Percentiles rank a stretch among this genome's conserved stretches.
Evolutionary conservation across 2,113 vertebrate genomes (phyloP).

Genomic region (Prolemur simus): DNA sequence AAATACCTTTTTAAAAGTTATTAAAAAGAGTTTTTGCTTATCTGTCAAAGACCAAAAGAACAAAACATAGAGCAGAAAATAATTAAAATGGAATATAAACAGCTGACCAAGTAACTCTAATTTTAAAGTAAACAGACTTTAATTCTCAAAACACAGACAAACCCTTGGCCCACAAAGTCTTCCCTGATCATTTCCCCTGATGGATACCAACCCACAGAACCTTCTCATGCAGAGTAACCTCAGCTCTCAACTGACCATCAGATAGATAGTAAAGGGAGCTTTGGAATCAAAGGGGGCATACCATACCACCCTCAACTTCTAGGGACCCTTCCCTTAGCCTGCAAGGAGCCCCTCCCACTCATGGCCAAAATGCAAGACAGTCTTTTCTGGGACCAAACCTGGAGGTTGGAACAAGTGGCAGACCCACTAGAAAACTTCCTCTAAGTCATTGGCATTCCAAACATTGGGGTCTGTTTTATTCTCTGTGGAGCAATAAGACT

Average conservation of each 20-base stretch:
- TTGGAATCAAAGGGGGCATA: neutral
- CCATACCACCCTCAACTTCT: neutral
- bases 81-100: constrained; percentile 45
- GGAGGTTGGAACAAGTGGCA: neutral
- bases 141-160: constrained; percentile 43
- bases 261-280: neutral
- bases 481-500: neutral
- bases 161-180: constrained; percentile 48
- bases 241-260: constrained; percentile 64
- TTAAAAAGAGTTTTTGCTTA: constrained; percentile 41
- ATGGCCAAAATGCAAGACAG: neutral
- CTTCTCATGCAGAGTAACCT: constrained; percentile 72
- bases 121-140: constrained; percentile 37
- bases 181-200: constrained; percentile 70
- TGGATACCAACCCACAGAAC: constrained; percentile 64
- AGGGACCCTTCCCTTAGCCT: neutral
- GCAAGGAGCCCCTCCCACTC: neutral
- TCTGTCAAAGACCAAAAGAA: constrained; percentile 40
- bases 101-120: constrained; percentile 30
- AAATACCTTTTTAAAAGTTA: constrained; percentile 25
- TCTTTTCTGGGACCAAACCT: neutral
- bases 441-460: constrained; percentile 6
- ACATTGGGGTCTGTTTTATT: neutral
- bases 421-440: neutral
- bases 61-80: constrained; percentile 1